Evolutionary conservation across 2,888 invertebrate species (phyloP).

Genomic region (Acleris literana): DNA sequence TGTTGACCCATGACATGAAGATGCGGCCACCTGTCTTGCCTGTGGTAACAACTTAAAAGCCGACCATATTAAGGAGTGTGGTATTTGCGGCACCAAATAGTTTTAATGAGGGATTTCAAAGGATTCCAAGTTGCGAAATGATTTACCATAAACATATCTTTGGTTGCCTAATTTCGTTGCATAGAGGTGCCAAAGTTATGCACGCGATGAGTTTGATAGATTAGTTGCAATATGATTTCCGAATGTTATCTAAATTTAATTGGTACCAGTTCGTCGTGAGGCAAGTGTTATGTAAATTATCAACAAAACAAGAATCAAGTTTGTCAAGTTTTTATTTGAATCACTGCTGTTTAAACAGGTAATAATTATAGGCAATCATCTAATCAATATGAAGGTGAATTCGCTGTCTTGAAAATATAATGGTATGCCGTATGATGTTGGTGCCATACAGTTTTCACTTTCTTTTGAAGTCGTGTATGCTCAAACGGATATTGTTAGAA

Average conservation of each 20-base stretch:
- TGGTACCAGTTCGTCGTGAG: slow-evolving; percentile 16
- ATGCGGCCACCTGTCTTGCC: slow-evolving; percentile 61
- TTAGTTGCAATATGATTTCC: slow-evolving; percentile 20
- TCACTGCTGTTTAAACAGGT: slow-evolving; percentile 10
- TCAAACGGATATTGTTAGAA: slow-evolving; percentile 50
- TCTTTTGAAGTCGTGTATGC: slow-evolving; percentile 46
- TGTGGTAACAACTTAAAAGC: slow-evolving; percentile 40
- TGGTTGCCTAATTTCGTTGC: slow-evolving; percentile 24
- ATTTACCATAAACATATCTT: slow-evolving; percentile 17
- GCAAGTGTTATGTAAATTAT: slow-evolving; percentile 27
- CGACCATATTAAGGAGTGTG: slow-evolving; percentile 31
- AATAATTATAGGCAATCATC: not conserved
- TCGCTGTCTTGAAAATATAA: not conserved
- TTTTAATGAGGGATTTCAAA: slow-evolving; percentile 25
- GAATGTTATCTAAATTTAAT: slow-evolving; percentile 26
- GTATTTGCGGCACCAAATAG: slow-evolving; percentile 21
- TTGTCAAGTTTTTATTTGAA: slow-evolving; percentile 9
- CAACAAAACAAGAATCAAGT: slow-evolving; percentile 9
- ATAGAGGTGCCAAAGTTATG: slow-evolving; percentile 3
- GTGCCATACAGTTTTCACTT: slow-evolving; percentile 54
- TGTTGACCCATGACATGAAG: slow-evolving; percentile 72
- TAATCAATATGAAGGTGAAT: not conserved
- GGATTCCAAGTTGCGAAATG: slow-evolving; percentile 26
- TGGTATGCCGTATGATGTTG: slow-evolving; percentile 33
- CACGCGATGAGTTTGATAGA: slow-evolving; percentile 24